A percentile compares a stretch with the other conserved stretches of the same genome.
phyloP scores from a whole-genome alignment of 1,140 invertebrate genomes.

The Hylyphantes graminicola region DNA sequence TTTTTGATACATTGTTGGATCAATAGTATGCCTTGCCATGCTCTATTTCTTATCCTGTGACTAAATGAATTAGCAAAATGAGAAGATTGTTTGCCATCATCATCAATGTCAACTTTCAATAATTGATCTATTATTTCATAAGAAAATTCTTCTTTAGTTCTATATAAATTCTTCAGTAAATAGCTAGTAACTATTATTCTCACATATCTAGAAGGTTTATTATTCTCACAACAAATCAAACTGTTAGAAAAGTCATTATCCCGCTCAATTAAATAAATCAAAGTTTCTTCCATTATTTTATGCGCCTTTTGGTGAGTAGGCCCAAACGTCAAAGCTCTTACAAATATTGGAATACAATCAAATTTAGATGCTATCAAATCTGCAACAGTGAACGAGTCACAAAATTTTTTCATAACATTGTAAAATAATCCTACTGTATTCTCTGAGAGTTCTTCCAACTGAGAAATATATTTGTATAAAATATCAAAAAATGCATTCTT shows the following conservation, averaged over 20 bases:
- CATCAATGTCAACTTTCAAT: constrained; percentile 63
- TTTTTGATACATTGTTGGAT: constrained; percentile 64
- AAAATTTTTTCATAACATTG: constrained; percentile 27
- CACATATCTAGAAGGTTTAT: constrained; percentile 31
- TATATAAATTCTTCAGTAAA: constrained; percentile 13
- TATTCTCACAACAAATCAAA: constrained; percentile 1
- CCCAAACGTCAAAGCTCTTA: constrained; percentile 51
- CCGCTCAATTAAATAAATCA: constrained; percentile 27
- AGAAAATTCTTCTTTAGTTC: constrained; percentile 63
- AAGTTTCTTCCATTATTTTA: constrained; percentile 59
- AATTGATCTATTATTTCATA: constrained; percentile 59
- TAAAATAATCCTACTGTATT: constrained; percentile 41
- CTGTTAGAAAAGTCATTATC: not conserved
- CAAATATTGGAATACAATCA: constrained; percentile 4
- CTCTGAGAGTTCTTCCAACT: constrained; percentile 25
- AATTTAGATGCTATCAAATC: constrained; percentile 19
- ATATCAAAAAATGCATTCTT: constrained; percentile 4
- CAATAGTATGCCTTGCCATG: constrained; percentile 71
- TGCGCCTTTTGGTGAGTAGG: constrained; percentile 63
- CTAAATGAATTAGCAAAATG: constrained; percentile 72
- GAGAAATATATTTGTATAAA: constrained; percentile 21
- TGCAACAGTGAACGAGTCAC: not conserved
- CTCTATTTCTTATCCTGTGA: constrained; percentile 70
- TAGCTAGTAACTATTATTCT: constrained; percentile 18
- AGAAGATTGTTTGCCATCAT: constrained; percentile 65